Evolutionary conservation across 2,797 vertebrate species (phyloP).

Genomic region (Semaprochilodus insignis): DNA sequence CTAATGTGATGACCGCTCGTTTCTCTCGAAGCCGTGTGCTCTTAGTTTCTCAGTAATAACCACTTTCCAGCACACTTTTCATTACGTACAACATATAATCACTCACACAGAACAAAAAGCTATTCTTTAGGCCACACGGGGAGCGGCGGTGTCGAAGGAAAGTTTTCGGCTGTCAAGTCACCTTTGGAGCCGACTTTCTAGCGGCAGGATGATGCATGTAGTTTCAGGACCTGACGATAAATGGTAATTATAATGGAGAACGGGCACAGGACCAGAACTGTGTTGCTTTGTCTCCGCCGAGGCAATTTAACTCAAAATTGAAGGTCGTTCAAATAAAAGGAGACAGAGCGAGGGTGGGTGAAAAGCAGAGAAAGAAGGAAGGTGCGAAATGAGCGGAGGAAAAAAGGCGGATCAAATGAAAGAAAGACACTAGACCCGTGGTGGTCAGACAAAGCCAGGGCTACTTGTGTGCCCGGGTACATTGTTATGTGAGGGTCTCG

Average conservation of each 20-base stretch:
- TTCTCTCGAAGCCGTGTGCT: not conserved
- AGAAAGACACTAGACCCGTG: not conserved
- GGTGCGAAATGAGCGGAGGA: not conserved
- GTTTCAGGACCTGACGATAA: slow-evolving; percentile 58
- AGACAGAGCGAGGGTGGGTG: not conserved
- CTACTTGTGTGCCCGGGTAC: not conserved
- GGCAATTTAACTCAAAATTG: slow-evolving; percentile 60
- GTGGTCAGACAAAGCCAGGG: not conserved
- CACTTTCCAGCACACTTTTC: not conserved
- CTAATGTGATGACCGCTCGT: not conserved
- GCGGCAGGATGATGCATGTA: slow-evolving; percentile 47
- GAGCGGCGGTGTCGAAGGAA: not conserved
- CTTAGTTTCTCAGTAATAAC: slow-evolving; percentile 10
- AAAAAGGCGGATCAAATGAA: slow-evolving; percentile 10
- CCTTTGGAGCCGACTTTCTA: slow-evolving; percentile 53
- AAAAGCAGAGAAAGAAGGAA: not conserved
- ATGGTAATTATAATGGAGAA: slow-evolving; percentile 66
- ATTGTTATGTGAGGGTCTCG: not conserved
- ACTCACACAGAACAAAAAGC: slow-evolving; percentile 20
- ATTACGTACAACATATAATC: slow-evolving; percentile 12
- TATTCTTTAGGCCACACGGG: not conserved
- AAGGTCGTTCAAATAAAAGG: slow-evolving; percentile 56
- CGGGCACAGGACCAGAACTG: slow-evolving; percentile 57
- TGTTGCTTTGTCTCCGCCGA: slow-evolving; percentile 55
- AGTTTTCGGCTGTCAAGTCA: slow-evolving; percentile 28